Evolutionary conservation across 1,140 invertebrate genomes (phyloP), one percentile per base, ranked within the genome.

Genomic region (Schmidtea mediterranea): DNA sequence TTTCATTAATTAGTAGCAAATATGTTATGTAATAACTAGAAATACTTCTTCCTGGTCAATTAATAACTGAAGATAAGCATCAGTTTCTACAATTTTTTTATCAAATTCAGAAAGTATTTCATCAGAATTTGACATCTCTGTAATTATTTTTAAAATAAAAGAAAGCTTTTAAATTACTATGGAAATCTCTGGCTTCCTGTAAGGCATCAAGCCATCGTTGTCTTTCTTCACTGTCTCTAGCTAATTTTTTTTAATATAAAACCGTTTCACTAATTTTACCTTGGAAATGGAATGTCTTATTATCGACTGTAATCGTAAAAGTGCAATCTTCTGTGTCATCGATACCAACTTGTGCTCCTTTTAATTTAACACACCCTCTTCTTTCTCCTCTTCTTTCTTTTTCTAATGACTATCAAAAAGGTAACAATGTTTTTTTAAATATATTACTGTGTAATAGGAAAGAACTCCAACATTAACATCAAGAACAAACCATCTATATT

Each of bases 271-370:
- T 41, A 3, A 26, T 6, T 15, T 36, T 55, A 71, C 73, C 73
- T 80, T 74, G 89, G 65, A 97, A 90, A 68, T 98, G 90, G 69
- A 97, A 98, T 15, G 84, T 89, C 67, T 97, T 97, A 53, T 86
- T 79, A 68, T 97, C 89, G 3, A 90, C 84, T 3, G 89, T 40
- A 56, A 98, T 89, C 13, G 89, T 97, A 68, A 98, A 98, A 8
- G 87, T 94, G 55, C 83, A 86, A 61, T 94, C 86, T 66, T 98
- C 90, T 67, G 92, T 86, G 66, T 92, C 86, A 63, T 98, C 89
- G 57, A 97, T 97, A 19, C 90, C 90, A 59, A 98, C 83, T 18
- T 94, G 76, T 3, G 90, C 89, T 49, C 83, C 84, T 65, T 58
- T 62, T 16, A 67, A 53, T 49, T 69, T 52, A 2, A 98, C 87